Conservation (phyloP, 1,140 invertebrate genomes). For the Bombus impatiens region DNA sequence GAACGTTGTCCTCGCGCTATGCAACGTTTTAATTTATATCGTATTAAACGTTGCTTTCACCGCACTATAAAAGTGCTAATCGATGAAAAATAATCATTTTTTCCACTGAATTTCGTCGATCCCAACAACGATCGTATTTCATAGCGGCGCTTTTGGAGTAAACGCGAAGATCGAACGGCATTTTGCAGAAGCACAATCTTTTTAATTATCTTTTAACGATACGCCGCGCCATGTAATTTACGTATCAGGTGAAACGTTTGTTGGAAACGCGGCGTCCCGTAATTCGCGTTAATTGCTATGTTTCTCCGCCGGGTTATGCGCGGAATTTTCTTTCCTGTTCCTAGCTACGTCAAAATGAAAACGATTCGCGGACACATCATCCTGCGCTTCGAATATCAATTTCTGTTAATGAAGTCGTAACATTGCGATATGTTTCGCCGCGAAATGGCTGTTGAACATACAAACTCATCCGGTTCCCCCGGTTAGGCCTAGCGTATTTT, state of each 20-base stretch:
- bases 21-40: not conserved
- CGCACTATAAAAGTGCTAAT: not conserved
- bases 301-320: not conserved
- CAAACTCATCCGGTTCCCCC: not conserved
- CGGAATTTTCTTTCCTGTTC: conserved; percentile 9
- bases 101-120: too few species aligned
- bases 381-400: not conserved
- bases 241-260: conserved; percentile 41
- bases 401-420: not conserved
- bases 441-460: not conserved
- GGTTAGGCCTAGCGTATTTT: not conserved
- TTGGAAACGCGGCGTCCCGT: not conserved
- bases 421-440: not conserved
- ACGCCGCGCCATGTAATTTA: conserved; percentile 31
- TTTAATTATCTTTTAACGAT: conserved; percentile 60
- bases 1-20: not conserved
- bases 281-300: conserved; percentile 38
- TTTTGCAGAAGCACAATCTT: conserved; percentile 31
- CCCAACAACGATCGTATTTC: not conserved
- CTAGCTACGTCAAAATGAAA: not conserved
- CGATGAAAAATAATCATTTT: not conserved
- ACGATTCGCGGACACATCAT: not conserved
- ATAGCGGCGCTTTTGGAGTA: not conserved
- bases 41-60: not conserved
- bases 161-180: not conserved